A percentile compares a stretch with the other conserved stretches of the same genome.
phyloP scores from a whole-genome alignment of 2,888 invertebrate genomes.

The Acanthosepion lycidas region DNA sequence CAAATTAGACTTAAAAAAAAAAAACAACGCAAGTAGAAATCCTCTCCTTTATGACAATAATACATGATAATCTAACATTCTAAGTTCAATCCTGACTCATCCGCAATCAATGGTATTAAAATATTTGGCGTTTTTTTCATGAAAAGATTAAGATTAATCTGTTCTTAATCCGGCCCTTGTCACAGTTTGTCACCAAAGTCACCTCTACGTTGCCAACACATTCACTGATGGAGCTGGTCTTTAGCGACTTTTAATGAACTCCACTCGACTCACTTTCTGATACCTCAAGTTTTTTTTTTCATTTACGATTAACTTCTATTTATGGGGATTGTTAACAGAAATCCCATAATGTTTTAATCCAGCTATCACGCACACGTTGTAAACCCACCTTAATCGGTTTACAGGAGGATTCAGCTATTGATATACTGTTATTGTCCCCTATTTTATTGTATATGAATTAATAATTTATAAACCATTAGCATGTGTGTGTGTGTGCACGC shows the following conservation, averaged over 20 bases:
- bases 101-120: neutral
- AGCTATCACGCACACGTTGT: neutral
- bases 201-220: neutral
- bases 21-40: no score
- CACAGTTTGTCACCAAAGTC: neutral
- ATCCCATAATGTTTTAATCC: neutral
- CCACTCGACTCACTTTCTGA: no score
- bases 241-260: neutral
- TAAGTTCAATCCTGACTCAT: neutral
- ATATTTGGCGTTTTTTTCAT: neutral
- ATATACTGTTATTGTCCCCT: neutral
- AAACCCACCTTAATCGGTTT: neutral
- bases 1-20: no score
- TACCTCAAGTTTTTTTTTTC: neutral
- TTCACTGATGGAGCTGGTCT: neutral
- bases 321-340: neutral
- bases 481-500: neutral
- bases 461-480: neutral
- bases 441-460: constrained; percentile 33
- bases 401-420: neutral
- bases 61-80: neutral
- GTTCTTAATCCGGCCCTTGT: neutral
- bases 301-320: neutral
- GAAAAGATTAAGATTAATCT: neutral
- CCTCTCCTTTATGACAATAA: no score